Evolutionary conservation across 2,113 vertebrate species (phyloP).

Genomic region (Plecturocebus donacophilus): DNA sequence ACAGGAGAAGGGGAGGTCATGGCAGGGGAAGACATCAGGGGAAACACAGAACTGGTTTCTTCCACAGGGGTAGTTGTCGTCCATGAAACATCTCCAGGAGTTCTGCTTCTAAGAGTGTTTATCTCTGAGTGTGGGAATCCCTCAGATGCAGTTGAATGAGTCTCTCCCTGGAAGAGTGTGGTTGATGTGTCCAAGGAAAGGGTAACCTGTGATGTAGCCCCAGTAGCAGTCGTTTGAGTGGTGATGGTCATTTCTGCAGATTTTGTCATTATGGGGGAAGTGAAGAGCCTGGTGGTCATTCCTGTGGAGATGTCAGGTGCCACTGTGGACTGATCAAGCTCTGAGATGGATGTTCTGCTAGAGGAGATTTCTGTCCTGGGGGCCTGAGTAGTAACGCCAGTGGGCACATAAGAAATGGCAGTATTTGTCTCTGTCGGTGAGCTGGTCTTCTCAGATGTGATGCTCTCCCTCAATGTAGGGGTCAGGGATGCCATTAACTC

Average conservation of each 20-base stretch:
- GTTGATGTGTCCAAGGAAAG: fast-evolving
- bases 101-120: background rate
- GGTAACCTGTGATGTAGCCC: background rate
- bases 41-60: background rate
- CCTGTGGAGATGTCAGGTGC: background rate
- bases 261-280: too few species aligned
- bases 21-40: too few species aligned
- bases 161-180: fast-evolving
- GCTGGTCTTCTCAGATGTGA: background rate
- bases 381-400: background rate
- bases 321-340: fast-evolving
- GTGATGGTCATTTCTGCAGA: background rate
- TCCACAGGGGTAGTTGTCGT: fast-evolving
- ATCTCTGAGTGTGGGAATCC: background rate
- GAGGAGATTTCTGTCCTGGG: background rate
- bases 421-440: background rate
- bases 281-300: fast-evolving
- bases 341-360: too few species aligned
- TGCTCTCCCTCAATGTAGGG: background rate
- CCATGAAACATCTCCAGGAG: fast-evolving
- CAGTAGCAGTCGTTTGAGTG: fast-evolving
- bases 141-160: fast-evolving
- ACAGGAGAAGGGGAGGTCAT: background rate
- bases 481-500: background rate
- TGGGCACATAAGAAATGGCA: background rate